phyloP scores from a whole-genome alignment of 2,113 vertebrate species.

The Polyodon spathula region DNA sequence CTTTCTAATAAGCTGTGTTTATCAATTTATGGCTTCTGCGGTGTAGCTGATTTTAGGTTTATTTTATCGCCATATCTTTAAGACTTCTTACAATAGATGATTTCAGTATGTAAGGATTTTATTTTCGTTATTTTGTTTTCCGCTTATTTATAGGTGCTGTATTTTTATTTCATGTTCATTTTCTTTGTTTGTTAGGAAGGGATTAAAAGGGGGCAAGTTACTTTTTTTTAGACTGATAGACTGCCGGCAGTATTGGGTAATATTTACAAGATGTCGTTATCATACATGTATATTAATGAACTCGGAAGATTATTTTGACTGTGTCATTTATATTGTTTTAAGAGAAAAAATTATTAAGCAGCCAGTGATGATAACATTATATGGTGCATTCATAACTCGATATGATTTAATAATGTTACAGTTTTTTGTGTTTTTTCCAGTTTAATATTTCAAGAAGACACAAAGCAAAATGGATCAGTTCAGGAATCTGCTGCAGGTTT shows the following conservation, averaged over 20 bases:
- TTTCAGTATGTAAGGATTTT: slow-evolving; percentile 73
- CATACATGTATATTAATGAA: slow-evolving; percentile 96
- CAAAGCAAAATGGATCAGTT: too few relatives aligned
- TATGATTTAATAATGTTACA: slow-evolving; percentile 40
- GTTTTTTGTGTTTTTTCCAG: background rate
- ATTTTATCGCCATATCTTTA: slow-evolving; percentile 92
- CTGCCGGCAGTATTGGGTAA: slow-evolving; percentile 99
- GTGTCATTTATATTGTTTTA: slow-evolving; percentile 78
- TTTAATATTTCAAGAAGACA: slow-evolving; percentile 11
- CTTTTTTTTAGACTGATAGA: slow-evolving; percentile 91
- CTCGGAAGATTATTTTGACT: slow-evolving; percentile 76
- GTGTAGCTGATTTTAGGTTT: slow-evolving; percentile 83
- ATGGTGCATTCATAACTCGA: slow-evolving; percentile 77
- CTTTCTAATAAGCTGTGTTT: slow-evolving; percentile 90
- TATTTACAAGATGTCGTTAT: slow-evolving; percentile 98
- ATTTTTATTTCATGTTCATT: slow-evolving; percentile 89
- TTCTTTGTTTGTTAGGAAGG: slow-evolving; percentile 85
- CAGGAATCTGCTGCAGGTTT: too few relatives aligned
- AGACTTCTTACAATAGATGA: slow-evolving; percentile 82
- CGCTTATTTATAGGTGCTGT: slow-evolving; percentile 98
- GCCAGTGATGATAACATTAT: slow-evolving; percentile 57
- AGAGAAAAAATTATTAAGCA: slow-evolving; percentile 39
- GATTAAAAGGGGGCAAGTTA: slow-evolving; percentile 92
- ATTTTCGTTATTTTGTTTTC: slow-evolving; percentile 79
- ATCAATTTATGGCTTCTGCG: slow-evolving; percentile 84